Evolutionary conservation across 2,888 invertebrate species (phyloP), one percentile per base, ranked within the genome.

Genomic region (Leucozona laternaria): DNA sequence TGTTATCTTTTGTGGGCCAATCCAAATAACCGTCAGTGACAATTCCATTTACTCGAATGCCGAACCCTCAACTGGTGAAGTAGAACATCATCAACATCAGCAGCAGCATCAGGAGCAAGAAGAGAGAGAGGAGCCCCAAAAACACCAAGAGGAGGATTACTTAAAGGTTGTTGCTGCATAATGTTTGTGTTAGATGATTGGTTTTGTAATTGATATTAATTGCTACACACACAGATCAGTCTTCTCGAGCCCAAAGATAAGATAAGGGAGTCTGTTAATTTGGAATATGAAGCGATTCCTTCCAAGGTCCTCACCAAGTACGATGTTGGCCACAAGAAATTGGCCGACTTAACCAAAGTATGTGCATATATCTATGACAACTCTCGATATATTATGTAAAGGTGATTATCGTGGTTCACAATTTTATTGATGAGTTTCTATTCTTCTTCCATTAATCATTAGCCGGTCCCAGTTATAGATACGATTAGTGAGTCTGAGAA

Each of bases 401-500:
- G 57, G 34, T 57, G 17, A 31, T 57, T 34, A 57, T 15, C 2
- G 22, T 25, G 48, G 17, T 62, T 25, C 10, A n/a, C 2, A 28
- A 15, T n/a, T 28, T 37, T 68, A 62, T 20, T 48, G 50, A 79
- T 57, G 15, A 58, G 43, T 68, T 15, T 68, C 20, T 58, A 31
- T 64, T 58, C 45, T 55, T 70, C 66, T 70, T 57, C 22, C n/a
- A 43, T 62, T 10, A n/a, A 62, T 48, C 43, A 37, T 78, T 87
- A 95, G 94, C 96, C 96, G 0, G 94, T 94, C 88, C 96, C 97
- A 0, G 93, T 97, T 81, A 94, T 97, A 28, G 97, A 97, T 89
- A 94, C 94, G n/a, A 95, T 96, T 88, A 93, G 92, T 55, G 96
- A 97, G 91, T 94, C 95, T 68, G 96, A 97, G 68, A 97, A 96